These are phyloP conservation scores for Uromys caudimaculatus DNA, from an alignment of 2,797 vertebrate species.

Conservation along the genomic window DNA sequence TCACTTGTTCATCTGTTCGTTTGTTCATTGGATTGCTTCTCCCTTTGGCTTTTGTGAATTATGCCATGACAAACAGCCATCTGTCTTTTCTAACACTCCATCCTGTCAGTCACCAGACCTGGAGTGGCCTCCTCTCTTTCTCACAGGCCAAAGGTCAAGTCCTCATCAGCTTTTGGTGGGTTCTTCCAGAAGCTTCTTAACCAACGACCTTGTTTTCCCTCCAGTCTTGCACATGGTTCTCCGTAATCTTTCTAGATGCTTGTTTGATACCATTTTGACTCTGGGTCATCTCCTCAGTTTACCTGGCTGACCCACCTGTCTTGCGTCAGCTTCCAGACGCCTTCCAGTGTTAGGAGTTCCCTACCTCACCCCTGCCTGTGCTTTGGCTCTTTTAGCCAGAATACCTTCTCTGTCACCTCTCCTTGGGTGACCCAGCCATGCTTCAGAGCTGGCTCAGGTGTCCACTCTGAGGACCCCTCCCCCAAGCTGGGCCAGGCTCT, in stretches of 20 bases:
- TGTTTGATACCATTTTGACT: background rate
- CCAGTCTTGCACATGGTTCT: background rate
- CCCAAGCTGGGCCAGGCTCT: background rate
- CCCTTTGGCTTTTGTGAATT: background rate
- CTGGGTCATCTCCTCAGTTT: background rate
- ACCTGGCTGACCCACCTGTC: background rate
- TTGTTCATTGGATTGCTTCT: background rate
- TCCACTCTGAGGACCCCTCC: background rate
- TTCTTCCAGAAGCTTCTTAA: background rate
- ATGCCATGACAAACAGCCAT: background rate
- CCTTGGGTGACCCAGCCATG: background rate
- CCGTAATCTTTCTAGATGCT: background rate
- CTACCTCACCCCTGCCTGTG: fast-evolving
- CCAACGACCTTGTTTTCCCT: background rate
- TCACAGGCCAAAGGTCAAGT: background rate
- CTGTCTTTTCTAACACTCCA: background rate
- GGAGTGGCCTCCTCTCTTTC: background rate
- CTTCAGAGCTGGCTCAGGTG: background rate
- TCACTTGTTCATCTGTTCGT: background rate
- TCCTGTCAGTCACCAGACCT: background rate
- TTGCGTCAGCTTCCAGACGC: background rate
- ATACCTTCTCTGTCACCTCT: conserved; percentile 35
- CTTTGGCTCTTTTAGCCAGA: background rate
- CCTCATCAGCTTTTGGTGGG: background rate
- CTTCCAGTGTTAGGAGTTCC: background rate